These are phyloP conservation scores for Operophtera brumata DNA, from an alignment of 2,888 invertebrate genomes.

Conservation along the genomic window DNA sequence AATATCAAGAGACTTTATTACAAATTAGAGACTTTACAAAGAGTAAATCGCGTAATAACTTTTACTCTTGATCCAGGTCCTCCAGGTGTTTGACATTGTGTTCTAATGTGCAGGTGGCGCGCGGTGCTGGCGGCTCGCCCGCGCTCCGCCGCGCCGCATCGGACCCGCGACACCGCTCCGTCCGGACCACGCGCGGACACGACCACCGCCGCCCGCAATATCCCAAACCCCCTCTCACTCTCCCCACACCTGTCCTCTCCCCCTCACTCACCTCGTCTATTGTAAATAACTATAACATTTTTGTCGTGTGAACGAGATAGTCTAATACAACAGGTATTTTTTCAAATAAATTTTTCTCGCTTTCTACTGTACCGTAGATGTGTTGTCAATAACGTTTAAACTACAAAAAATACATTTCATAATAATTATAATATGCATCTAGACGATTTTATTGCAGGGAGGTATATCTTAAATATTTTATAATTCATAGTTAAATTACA, in stretches of 20 bases:
- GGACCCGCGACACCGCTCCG: slow-evolving; percentile 46
- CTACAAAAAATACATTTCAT: slow-evolving; percentile 77
- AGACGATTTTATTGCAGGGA: slow-evolving; percentile 77
- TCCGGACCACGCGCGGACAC: slow-evolving; percentile 50
- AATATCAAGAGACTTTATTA: no score
- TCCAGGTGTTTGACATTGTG: not conserved
- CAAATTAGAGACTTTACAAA: no score
- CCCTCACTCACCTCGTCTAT: slow-evolving; percentile 61
- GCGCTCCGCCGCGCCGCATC: slow-evolving; percentile 48
- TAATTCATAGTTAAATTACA: slow-evolving; percentile 76
- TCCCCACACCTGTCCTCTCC: slow-evolving; percentile 36
- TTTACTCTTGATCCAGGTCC: no score
- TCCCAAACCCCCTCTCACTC: slow-evolving; percentile 38
- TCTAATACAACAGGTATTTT: slow-evolving; percentile 79
- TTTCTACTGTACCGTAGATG: slow-evolving; percentile 80
- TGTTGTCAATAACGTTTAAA: slow-evolving; percentile 78
- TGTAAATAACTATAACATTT: slow-evolving; percentile 79
- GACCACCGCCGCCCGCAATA: slow-evolving; percentile 60
- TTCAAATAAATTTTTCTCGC: slow-evolving; percentile 80
- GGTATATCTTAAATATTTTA: slow-evolving; percentile 77
- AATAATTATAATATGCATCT: slow-evolving; percentile 73
- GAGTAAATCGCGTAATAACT: no score
- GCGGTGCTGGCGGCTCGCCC: slow-evolving; percentile 57
- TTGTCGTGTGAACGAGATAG: slow-evolving; percentile 80
- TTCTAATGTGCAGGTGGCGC: slow-evolving; percentile 66